Percentiles rank a stretch among this genome's conserved stretches.
Evolutionary conservation across 2,113 vertebrate genomes (phyloP).

Genomic region (Ageneiosus marmoratus): DNA sequence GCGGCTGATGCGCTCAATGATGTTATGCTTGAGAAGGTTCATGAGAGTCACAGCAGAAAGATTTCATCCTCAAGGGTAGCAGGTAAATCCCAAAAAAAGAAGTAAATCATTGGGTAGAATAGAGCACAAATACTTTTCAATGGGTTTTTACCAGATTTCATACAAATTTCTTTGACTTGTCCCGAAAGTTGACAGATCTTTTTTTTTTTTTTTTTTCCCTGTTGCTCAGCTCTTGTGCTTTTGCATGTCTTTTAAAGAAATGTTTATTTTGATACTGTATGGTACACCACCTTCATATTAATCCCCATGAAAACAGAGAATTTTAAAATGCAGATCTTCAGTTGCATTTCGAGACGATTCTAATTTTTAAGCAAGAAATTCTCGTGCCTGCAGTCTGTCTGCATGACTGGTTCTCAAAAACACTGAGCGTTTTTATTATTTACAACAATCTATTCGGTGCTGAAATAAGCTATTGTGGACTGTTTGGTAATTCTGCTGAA

Average conservation of each 20-base stretch:
- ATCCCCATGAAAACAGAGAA: not conserved
- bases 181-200: not conserved
- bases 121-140: conserved; percentile 48
- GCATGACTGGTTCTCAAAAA: not conserved
- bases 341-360: not conserved
- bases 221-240: conserved; percentile 30
- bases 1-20: not conserved
- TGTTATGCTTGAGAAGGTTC: not conserved
- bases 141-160: conserved; percentile 43
- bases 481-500: not conserved
- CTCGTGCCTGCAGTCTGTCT: not conserved
- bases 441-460: not conserved
- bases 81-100: conserved; percentile 49
- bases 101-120: conserved; percentile 25
- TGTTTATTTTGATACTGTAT: conserved; percentile 25
- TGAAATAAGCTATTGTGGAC: conserved; percentile 6
- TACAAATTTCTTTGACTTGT: conserved; percentile 12
- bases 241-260: conserved; percentile 33
- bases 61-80: conserved; percentile 9
- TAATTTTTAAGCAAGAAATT: not conserved
- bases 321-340: not conserved
- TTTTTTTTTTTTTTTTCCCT: not conserved
- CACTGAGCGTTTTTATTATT: conserved; percentile 15
- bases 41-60: conserved; percentile 36
- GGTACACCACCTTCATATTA: not conserved